These are phyloP conservation scores for Stichodactyla mertensii DNA, from an alignment of 64 coral and sea anemone genomes.

Conservation along the genomic window DNA sequence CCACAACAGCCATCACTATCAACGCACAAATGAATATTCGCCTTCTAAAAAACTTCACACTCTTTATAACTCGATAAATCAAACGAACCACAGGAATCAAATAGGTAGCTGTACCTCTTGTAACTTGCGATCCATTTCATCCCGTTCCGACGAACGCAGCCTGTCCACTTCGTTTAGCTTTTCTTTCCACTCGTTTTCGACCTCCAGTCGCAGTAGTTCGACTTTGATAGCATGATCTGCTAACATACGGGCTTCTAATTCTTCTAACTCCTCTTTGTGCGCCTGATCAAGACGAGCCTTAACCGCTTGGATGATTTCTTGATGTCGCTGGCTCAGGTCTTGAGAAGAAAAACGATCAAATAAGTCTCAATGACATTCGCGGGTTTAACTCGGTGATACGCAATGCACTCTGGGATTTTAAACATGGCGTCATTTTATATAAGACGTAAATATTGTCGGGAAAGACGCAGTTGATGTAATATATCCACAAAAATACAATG, in stretches of 20 bases:
- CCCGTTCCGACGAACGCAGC: constrained; percentile 24
- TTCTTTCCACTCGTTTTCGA: constrained; percentile 62
- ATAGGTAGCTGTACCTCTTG: constrained; percentile 24
- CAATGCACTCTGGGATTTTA: too few relatives aligned
- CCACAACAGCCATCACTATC: not conserved
- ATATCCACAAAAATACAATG: too few relatives aligned
- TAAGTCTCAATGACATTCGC: too few relatives aligned
- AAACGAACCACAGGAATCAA: not conserved
- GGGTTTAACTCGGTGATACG: too few relatives aligned
- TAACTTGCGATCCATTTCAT: constrained; percentile 36
- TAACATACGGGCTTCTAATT: constrained; percentile 68
- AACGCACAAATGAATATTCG: not conserved
- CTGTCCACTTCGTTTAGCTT: constrained; percentile 48
- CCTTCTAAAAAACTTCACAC: too few relatives aligned
- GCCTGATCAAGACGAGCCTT: constrained; percentile 61
- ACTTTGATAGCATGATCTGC: constrained; percentile 78
- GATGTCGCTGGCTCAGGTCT: constrained; percentile 70
- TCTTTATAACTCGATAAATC: not conserved
- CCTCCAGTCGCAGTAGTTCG: constrained; percentile 64
- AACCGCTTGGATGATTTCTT: constrained; percentile 56
- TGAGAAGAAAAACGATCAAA: not conserved
- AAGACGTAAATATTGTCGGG: too few relatives aligned
- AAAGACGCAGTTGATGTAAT: too few relatives aligned
- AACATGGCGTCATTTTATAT: too few relatives aligned
- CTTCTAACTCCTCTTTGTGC: constrained; percentile 67